Evolutionary conservation across 2,888 invertebrate genomes (phyloP).

Genomic region (Eurytoma californica): DNA sequence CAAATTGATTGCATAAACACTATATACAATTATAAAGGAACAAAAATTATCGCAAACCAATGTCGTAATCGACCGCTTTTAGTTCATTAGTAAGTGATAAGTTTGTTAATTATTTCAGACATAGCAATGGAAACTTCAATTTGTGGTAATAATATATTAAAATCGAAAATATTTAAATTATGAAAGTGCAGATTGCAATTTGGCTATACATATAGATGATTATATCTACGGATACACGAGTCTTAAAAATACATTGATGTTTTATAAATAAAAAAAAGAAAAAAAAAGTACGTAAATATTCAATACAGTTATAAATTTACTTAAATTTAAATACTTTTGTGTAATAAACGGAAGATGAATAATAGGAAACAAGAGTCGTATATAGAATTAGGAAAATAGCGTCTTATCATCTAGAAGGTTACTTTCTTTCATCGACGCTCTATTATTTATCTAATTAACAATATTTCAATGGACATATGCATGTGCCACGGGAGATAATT

Average conservation of each 20-base stretch:
- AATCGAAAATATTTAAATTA: too few relatives aligned
- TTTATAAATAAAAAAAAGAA: neutral
- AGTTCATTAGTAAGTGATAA: too few relatives aligned
- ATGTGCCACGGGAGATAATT: slow-evolving; percentile 38
- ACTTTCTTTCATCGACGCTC: slow-evolving; percentile 53
- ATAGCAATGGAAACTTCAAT: too few relatives aligned
- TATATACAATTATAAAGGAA: too few relatives aligned
- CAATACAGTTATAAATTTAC: slow-evolving; percentile 31
- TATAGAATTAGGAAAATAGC: slow-evolving; percentile 46
- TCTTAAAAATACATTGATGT: slow-evolving; percentile 10
- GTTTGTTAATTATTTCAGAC: too few relatives aligned
- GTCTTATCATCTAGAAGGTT: slow-evolving; percentile 48
- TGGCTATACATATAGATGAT: too few relatives aligned
- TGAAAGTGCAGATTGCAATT: too few relatives aligned
- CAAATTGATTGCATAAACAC: too few relatives aligned
- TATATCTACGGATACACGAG: too few relatives aligned
- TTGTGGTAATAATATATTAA: too few relatives aligned
- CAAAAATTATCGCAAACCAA: too few relatives aligned
- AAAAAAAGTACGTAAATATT: slow-evolving; percentile 20
- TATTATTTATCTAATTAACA: slow-evolving; percentile 54
- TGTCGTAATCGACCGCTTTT: too few relatives aligned
- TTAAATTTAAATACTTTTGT: slow-evolving; percentile 46
- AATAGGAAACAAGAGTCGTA: slow-evolving; percentile 40
- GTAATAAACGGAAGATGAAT: slow-evolving; percentile 50
- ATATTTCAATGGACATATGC: slow-evolving; percentile 50